These are phyloP conservation scores for Bothrops jararaca DNA, from an alignment of 2,113 vertebrate species.

Conservation along the genomic window DNA sequence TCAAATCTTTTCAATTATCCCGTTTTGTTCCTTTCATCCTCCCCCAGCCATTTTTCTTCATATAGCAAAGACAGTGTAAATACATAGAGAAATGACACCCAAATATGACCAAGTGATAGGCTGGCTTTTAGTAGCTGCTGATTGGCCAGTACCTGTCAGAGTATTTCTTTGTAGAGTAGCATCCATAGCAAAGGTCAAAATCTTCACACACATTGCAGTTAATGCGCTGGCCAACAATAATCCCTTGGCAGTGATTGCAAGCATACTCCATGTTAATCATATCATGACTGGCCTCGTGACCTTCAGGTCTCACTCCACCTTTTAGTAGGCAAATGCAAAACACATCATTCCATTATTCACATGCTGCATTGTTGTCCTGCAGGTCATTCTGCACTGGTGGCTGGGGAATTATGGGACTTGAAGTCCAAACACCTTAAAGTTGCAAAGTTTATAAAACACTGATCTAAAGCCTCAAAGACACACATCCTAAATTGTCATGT, in stretches of 20 bases:
- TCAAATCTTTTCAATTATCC: background rate
- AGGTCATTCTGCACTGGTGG: background rate
- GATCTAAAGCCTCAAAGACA: background rate
- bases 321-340: background rate
- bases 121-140: background rate
- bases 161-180: slow-evolving; percentile 92
- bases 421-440: background rate
- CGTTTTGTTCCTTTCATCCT: background rate
- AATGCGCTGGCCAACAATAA: slow-evolving; percentile 93
- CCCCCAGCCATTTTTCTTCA: background rate
- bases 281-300: slow-evolving; percentile 93
- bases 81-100: background rate
- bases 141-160: slow-evolving; percentile 81
- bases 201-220: slow-evolving; percentile 95
- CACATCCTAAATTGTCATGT: background rate
- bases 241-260: slow-evolving; percentile 94
- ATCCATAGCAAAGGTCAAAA: slow-evolving; percentile 96
- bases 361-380: background rate
- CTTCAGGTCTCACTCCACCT: slow-evolving; percentile 96
- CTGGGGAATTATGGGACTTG: background rate
- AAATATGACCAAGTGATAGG: too few species aligned
- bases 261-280: slow-evolving; percentile 98
- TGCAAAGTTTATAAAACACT: background rate
- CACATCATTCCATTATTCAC: background rate
- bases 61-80: background rate